Conservation (phyloP, 1,140 invertebrate genomes). For the Scaptomyza graminum region DNA sequence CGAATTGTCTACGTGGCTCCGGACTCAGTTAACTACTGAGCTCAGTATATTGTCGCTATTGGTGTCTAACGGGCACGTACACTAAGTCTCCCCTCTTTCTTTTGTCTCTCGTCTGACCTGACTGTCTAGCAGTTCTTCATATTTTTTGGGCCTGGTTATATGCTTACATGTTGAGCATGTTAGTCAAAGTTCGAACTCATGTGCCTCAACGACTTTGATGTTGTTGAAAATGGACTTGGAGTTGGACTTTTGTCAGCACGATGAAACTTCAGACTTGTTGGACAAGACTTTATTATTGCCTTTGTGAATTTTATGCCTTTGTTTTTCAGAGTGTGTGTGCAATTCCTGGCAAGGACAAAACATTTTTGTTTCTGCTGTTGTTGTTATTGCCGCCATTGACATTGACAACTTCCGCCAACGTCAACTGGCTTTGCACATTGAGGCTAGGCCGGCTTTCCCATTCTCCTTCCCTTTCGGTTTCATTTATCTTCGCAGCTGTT, state of each 20-base stretch:
- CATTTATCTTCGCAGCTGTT: slow-evolving; percentile 29
- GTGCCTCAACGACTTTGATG: slow-evolving; percentile 71
- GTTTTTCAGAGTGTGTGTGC: slow-evolving; percentile 42
- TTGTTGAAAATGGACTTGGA: slow-evolving; percentile 69
- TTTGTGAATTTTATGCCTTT: slow-evolving; percentile 78
- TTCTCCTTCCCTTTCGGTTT: neutral
- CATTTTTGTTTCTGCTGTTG: neutral
- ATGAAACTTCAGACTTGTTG: slow-evolving; percentile 55
- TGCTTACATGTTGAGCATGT: slow-evolving; percentile 59
- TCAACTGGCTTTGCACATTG: slow-evolving; percentile 28
- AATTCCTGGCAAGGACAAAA: slow-evolving; percentile 45
- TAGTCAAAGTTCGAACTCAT: slow-evolving; percentile 50
- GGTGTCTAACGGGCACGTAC: slow-evolving; percentile 46
- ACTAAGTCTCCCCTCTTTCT: slow-evolving; percentile 30
- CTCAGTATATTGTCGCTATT: slow-evolving; percentile 13
- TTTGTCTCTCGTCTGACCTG: too few species aligned
- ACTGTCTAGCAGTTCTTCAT: slow-evolving; percentile 58
- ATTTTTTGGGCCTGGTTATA: slow-evolving; percentile 46
- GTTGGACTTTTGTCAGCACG: slow-evolving; percentile 34
- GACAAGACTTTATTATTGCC: slow-evolving; percentile 45
- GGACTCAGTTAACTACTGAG: slow-evolving; percentile 34
- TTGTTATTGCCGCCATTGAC: slow-evolving; percentile 49
- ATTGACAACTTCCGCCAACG: slow-evolving; percentile 72
- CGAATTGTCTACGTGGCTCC: slow-evolving; percentile 49
- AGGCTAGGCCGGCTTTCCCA: slow-evolving; percentile 5